Evolutionary conservation across 2,113 vertebrate species (phyloP), one percentile per base, ranked within the genome.

Genomic region (Centropristis striata): DNA sequence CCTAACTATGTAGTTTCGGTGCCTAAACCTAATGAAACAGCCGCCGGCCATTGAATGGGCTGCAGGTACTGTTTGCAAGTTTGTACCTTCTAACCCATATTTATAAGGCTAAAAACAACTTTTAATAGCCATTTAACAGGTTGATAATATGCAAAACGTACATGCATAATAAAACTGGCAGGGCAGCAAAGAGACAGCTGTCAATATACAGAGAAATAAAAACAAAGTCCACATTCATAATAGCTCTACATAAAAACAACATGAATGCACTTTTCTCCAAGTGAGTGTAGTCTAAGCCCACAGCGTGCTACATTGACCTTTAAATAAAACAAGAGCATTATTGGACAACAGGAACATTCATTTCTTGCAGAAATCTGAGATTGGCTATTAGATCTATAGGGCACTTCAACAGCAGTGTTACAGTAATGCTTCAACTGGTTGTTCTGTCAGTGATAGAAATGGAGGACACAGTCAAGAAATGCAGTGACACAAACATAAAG

Each of bases 401-500:
- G 21, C 42, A 15, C 16, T 71, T 15, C 47, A 23, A 28, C 14
- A 59, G 50, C 49, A 36, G 37, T 20, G 16, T 55, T 49, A 28
- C 53, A 50, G 42, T 27, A 16, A 68, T 50, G 67, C 64, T 67
- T 69, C 54, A 81, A 70, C 69, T 46, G 57, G 67, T 73, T 47
- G 57, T 81, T 65, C 61, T 61, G 42, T 80, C 51, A 42, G 8
- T n/a, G 6, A 36, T 3, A 32, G 54, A 69, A 47, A 51, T 8
- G 18, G 47, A 80, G 83, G 58, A 54, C 65, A 60, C 14, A 23
- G 21, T 36, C 36, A 46, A 68, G 61, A 87, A 69, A 78, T 9
- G 64, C 90, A 86, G 75, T 85, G 79, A 89, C 74, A 85, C 78
- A 86, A 78, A 87, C 83, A 84, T 86, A 91, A 92, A 90, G 32